Base-by-base conservation (phyloP, 2,113 vertebrate genomes). In the Rutilus rutilus region DNA sequence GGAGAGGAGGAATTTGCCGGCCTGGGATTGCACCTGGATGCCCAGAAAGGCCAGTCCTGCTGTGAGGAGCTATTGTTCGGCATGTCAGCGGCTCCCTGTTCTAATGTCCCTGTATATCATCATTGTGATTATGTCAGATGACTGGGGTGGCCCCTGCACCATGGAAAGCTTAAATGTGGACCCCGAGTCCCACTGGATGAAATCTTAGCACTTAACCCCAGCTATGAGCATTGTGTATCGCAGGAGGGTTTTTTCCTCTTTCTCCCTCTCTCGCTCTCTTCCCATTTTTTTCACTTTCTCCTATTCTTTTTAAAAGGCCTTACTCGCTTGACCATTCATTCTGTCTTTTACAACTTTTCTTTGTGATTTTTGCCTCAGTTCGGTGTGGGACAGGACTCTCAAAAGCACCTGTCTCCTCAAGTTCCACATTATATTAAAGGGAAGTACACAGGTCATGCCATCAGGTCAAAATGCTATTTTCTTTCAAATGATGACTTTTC, bases 131-230 rank as follows among this genome's bases (percentile, higher is more conserved):
- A 90, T 85, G 91, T 92, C 77, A 89, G 94, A 91, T 91, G 94
- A 91, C 92, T 62, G 92, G 88, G 91, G 93, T 89, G 89, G 85
- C 84, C 83, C 89, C 69, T 86, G 84, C 84, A 45, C 85, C 84
- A 82, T 86, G 89, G 85, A 86, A 78, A 91, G 93, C 92, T 87
- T 90, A 95, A 92, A 94, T 71, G 69, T 75, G 91, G 90, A 94
- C 92, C 93, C 93, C 89, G 81, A 73, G 92, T 93, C 92, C 94
- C 93, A 87, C 89, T 84, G 90, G 93, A 93, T 90, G 91, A 94
- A 95, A 94, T 89, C 92, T 88, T 91, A 94, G 94, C 94, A 95
- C 94, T 95, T 95, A 94, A 95, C 95, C 93, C 93, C 89, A 87
- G 91, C 93, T 91, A 92, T 88, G 89, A 89, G 91, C 92, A 93